A percentile compares a stretch with the other conserved stretches of the same genome.
phyloP scores from a whole-genome alignment of 2,888 invertebrate species.

The Parnassius smintheus region DNA sequence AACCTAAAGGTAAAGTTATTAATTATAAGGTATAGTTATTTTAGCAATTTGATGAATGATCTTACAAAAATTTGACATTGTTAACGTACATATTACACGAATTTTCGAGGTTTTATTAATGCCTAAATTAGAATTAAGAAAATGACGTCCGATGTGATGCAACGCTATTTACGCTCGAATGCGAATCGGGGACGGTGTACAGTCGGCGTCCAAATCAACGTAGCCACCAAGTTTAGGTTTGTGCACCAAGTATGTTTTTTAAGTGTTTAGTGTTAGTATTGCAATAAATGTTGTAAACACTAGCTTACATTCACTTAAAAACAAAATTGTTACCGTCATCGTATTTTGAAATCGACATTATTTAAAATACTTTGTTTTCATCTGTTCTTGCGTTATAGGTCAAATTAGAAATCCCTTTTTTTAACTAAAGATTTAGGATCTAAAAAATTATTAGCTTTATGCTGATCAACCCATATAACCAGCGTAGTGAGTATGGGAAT shows the following conservation, averaged over 20 bases:
- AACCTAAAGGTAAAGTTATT: too few relatives aligned
- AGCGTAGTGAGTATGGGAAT: too few relatives aligned
- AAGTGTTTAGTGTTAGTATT: background rate
- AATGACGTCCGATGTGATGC: slow-evolving; percentile 45
- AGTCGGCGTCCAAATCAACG: slow-evolving; percentile 15
- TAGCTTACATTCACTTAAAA: slow-evolving; percentile 18
- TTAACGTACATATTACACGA: slow-evolving; percentile 11
- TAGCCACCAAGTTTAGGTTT: background rate
- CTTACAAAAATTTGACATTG: too few relatives aligned
- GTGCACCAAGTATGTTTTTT: slow-evolving; percentile 11
- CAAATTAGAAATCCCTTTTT: slow-evolving; percentile 24
- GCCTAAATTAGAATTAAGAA: slow-evolving; percentile 33
- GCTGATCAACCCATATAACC: too few relatives aligned
- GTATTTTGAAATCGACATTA: slow-evolving; percentile 20
- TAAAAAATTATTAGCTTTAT: too few relatives aligned
- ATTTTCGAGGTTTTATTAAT: slow-evolving; percentile 10
- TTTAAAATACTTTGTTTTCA: slow-evolving; percentile 18
- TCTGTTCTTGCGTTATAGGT: slow-evolving; percentile 21
- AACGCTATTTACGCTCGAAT: slow-evolving; percentile 42
- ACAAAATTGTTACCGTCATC: slow-evolving; percentile 13
- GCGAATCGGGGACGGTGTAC: slow-evolving; percentile 38
- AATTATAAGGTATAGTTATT: too few relatives aligned
- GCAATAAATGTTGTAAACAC: slow-evolving; percentile 11
- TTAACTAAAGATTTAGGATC: slow-evolving; percentile 13
- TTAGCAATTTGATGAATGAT: too few relatives aligned